These are phyloP conservation scores for Drosophila quasianomalipes DNA, from an alignment of 2,888 invertebrate species.

Conservation along the genomic window DNA sequence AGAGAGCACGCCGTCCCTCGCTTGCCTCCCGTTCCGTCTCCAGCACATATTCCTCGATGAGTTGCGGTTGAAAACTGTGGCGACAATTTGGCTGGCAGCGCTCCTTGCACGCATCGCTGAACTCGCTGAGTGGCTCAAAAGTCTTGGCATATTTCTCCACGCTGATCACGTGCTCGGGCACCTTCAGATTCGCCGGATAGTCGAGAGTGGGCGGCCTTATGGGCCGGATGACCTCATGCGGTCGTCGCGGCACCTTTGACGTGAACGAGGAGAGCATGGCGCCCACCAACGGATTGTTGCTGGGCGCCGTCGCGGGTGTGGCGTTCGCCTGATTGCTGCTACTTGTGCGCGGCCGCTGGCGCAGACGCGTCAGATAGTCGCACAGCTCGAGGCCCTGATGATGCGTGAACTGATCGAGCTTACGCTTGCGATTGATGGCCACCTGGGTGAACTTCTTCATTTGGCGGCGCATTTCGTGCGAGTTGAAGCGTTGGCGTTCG, in stretches of 20 bases:
- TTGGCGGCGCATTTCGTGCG: conserved; percentile 90
- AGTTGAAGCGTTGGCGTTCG: conserved; percentile 90
- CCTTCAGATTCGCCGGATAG: conserved; percentile 86
- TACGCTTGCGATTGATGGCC: conserved; percentile 93
- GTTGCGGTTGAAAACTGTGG: conserved; percentile 88
- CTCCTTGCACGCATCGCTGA: conserved; percentile 84
- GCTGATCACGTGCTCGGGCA: conserved; percentile 86
- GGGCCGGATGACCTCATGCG: conserved; percentile 87
- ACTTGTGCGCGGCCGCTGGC: conserved; percentile 81
- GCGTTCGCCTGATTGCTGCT: conserved; percentile 57
- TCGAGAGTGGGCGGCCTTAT: conserved; percentile 89
- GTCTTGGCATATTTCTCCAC: conserved; percentile 85
- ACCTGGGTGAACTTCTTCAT: conserved; percentile 93
- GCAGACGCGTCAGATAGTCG: conserved; percentile 83
- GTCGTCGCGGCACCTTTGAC: conserved; percentile 83
- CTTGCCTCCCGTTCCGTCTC: conserved; percentile 92
- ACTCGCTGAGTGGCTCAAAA: conserved; percentile 85
- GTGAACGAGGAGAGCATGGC: conserved; percentile 84
- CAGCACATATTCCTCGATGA: conserved; percentile 94
- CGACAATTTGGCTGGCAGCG: conserved; percentile 86
- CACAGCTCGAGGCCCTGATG: conserved; percentile 91
- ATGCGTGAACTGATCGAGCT: conserved; percentile 93
- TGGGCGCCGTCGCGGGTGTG: conserved; percentile 76
- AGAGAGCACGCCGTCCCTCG: conserved; percentile 88
- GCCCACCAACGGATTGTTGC: conserved; percentile 77